Evolutionary conservation across 2,113 vertebrate genomes (phyloP).

Genomic region (Xenotilapia flavipinnis): DNA sequence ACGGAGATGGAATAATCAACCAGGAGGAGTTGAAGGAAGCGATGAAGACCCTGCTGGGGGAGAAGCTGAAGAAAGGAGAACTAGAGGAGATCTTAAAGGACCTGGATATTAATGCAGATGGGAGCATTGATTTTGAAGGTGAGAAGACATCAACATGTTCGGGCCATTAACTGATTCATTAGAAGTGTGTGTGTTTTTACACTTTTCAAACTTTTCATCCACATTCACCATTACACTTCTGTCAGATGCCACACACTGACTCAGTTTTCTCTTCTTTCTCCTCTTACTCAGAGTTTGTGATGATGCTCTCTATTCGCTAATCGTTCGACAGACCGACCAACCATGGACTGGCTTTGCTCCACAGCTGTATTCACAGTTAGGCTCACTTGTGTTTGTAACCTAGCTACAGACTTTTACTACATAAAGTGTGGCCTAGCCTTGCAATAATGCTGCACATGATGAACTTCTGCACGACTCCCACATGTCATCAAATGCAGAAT

Average conservation of each 20-base stretch:
- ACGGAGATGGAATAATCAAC: slow-evolving; percentile 65
- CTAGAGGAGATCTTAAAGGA: slow-evolving; percentile 93
- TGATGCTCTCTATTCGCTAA: slow-evolving; percentile 75
- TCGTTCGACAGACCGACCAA: background rate
- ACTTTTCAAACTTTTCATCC: background rate
- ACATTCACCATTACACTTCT: background rate
- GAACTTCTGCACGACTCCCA: background rate
- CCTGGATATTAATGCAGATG: slow-evolving; percentile 89
- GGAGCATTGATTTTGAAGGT: slow-evolving; percentile 94
- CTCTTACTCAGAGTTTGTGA: slow-evolving; percentile 69
- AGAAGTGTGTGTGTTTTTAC: background rate
- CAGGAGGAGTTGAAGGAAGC: slow-evolving; percentile 65
- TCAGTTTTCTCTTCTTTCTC: background rate
- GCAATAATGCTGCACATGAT: background rate
- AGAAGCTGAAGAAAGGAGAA: slow-evolving; percentile 89
- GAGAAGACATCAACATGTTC: background rate
- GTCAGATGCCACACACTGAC: background rate
- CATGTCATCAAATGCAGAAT: background rate
- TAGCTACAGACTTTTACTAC: background rate
- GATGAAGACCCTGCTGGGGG: slow-evolving; percentile 58
- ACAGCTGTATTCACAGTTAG: background rate
- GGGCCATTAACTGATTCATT: background rate
- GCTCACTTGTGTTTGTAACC: background rate
- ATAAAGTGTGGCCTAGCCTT: slow-evolving; percentile 2
- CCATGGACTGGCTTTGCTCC: background rate